A percentile compares a stretch with the other conserved stretches of the same genome.
Evolutionary conservation across 92 coral and sea anemone genomes (phyloP).

Genomic region (Heteractis magnifica): DNA sequence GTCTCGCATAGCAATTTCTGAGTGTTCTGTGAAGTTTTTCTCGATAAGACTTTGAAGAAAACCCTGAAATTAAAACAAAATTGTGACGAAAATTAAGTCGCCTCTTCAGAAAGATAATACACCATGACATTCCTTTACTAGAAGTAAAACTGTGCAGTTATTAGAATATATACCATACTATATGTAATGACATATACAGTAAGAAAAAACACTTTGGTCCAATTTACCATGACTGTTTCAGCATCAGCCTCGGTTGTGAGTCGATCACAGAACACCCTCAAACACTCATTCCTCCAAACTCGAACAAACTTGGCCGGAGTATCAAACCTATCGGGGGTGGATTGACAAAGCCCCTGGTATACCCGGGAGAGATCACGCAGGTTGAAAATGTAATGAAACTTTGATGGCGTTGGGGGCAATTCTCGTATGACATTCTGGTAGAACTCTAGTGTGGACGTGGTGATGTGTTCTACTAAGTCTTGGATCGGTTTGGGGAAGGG

Average conservation of each 20-base stretch:
- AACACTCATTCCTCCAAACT: slow-evolving; percentile 96
- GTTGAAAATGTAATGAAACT: slow-evolving; percentile 98
- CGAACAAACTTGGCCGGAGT: slow-evolving; percentile 86
- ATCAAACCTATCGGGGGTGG: slow-evolving; percentile 94
- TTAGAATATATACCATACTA: too few relatives aligned
- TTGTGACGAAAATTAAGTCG: not conserved
- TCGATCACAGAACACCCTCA: slow-evolving; percentile 99
- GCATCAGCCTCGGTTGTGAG: slow-evolving; percentile 79
- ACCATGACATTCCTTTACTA: not conserved
- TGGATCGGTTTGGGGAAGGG: slow-evolving; percentile 84
- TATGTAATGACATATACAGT: too few relatives aligned
- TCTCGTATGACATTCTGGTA: slow-evolving; percentile 83
- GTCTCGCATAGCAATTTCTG: slow-evolving; percentile 82
- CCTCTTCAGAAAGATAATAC: too few relatives aligned
- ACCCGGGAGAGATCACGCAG: slow-evolving; percentile 97
- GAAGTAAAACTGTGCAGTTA: too few relatives aligned
- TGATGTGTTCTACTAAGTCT: slow-evolving; percentile 66
- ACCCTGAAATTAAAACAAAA: slow-evolving; percentile 54
- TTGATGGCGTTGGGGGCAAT: slow-evolving; percentile 97
- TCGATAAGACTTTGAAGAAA: slow-evolving; percentile 69
- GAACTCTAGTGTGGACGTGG: slow-evolving; percentile 83
- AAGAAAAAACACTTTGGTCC: too few relatives aligned
- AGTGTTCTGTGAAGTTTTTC: slow-evolving; percentile 65
- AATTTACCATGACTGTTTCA: slow-evolving; percentile 72
- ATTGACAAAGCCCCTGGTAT: slow-evolving; percentile 94